These are phyloP conservation scores for Mythimna lalbum DNA, from an alignment of 2,888 invertebrate genomes.

Conservation along the genomic window DNA sequence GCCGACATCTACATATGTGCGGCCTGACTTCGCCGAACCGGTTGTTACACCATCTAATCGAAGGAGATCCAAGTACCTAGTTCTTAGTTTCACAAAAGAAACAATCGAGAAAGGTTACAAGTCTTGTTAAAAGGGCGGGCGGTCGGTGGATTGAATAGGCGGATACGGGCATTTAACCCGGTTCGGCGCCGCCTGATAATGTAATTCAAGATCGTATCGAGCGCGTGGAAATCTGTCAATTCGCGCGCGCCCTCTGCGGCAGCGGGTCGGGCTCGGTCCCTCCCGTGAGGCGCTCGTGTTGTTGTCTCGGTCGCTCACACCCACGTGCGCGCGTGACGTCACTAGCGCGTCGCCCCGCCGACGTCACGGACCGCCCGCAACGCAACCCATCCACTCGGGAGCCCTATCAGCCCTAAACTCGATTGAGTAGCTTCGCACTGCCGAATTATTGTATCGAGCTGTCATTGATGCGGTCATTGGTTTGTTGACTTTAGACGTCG, in stretches of 20 bases:
- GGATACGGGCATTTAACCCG: slow-evolving; percentile 75
- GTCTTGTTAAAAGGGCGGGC: slow-evolving; percentile 52
- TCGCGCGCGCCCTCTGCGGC: slow-evolving; percentile 81
- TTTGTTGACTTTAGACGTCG: slow-evolving; percentile 39
- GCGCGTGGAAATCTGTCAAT: slow-evolving; percentile 86
- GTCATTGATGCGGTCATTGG: slow-evolving; percentile 28
- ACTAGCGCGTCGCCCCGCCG: slow-evolving; percentile 75
- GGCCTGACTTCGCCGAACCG: slow-evolving; percentile 56
- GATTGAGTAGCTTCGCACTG: slow-evolving; percentile 32
- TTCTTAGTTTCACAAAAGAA: slow-evolving; percentile 45
- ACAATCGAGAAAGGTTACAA: slow-evolving; percentile 61
- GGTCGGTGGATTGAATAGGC: slow-evolving; percentile 63
- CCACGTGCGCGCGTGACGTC: slow-evolving; percentile 88
- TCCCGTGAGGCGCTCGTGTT: slow-evolving; percentile 65
- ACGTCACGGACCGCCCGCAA: slow-evolving; percentile 81
- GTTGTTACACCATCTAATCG: slow-evolving; percentile 59
- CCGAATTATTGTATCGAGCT: slow-evolving; percentile 17
- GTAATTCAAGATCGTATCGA: slow-evolving; percentile 87
- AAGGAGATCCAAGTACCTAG: slow-evolving; percentile 45
- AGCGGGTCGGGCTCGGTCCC: slow-evolving; percentile 67
- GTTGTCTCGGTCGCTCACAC: slow-evolving; percentile 80
- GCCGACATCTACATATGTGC: slow-evolving; percentile 55
- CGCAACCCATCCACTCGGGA: slow-evolving; percentile 62
- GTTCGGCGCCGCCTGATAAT: slow-evolving; percentile 77
- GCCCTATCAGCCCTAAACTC: slow-evolving; percentile 64